Conservation (phyloP, 2,797 vertebrate genomes). For the Malacoctenus gilli region DNA sequence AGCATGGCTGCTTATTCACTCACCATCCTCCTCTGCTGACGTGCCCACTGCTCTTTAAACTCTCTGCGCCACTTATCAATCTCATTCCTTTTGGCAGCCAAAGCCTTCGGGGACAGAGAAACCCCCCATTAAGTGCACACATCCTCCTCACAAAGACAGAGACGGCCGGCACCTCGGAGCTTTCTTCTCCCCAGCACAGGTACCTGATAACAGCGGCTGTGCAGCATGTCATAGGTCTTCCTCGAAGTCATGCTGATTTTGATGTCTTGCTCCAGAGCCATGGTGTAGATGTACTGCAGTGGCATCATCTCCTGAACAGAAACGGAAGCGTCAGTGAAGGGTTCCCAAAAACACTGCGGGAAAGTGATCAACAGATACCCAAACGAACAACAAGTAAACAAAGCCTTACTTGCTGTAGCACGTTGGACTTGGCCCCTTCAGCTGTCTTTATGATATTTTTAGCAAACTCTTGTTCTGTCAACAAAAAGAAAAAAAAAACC, state of each 20-base stretch:
- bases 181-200: too few relatives aligned
- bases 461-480: constrained; percentile 90
- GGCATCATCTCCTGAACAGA: constrained; percentile 87
- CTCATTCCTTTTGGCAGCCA: constrained; percentile 89
- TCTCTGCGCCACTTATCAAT: constrained; percentile 94
- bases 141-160: constrained; percentile 3
- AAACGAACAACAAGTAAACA: neutral
- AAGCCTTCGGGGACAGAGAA: constrained; percentile 79
- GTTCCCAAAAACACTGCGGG: neutral
- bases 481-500: constrained; percentile 25
- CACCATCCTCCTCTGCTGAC: constrained; percentile 90
- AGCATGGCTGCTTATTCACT: constrained; percentile 38
- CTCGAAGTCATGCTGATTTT: constrained; percentile 75
- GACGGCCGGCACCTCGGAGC: neutral
- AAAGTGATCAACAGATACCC: neutral
- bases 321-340: neutral
- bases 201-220: constrained; percentile 91
- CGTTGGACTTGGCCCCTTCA: constrained; percentile 80
- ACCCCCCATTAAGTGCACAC: constrained; percentile 32
- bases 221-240: constrained; percentile 81
- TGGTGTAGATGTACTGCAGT: constrained; percentile 85
- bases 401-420: constrained; percentile 86
- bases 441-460: constrained; percentile 88
- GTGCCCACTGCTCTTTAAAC: constrained; percentile 94
- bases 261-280: constrained; percentile 89